Base-by-base conservation (phyloP, 2,888 invertebrate genomes). In the Tetragonula carbonaria region DNA sequence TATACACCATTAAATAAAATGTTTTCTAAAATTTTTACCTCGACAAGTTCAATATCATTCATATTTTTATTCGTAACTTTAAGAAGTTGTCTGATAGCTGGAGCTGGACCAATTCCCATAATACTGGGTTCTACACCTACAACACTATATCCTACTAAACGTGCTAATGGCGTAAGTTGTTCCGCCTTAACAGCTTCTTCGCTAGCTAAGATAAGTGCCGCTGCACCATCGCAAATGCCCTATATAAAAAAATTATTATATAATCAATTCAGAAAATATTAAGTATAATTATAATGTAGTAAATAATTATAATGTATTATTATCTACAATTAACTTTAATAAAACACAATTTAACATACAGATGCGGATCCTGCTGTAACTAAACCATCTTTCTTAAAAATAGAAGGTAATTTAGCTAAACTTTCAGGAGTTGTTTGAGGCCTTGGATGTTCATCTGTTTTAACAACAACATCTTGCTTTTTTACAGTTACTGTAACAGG, bases 151-250 rank as follows among this genome's bases (percentile, higher is more conserved):
- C 97, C 98, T 14, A 98, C 97, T 28, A 99, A 95, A 82, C 99
- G 96, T 0, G 99, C 99, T 78, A 99, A 95, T 0, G 99, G 99
- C 92, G 96, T 98, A 71, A 99, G 95, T 87, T 96, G 97, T 91
- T 97, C 95, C 90, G 97, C 95, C 93, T 97, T 97, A 0, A 98
- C 96, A 0, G 99, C 98, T 82, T 97, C 97, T 95, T 99, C 99
- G 90, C 97, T 97, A 57, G 99, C 99, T 73, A 99, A 94, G 23
- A 99, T 96, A 2, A 99, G 95, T 38, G 98, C 97, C 6, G 97
- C 98, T 1, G 99, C 99, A n/a, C 99, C 99, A 95, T 99, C 99
- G 93, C 98, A 98, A 91, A 99, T 97, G 86, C 99, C 99, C 98
- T 98, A 93, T 14, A 45, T 57, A 16, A 53, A 55, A 53, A 38